phyloP scores from a whole-genome alignment of 2,888 invertebrate species.

The Teleiodes luculella region DNA sequence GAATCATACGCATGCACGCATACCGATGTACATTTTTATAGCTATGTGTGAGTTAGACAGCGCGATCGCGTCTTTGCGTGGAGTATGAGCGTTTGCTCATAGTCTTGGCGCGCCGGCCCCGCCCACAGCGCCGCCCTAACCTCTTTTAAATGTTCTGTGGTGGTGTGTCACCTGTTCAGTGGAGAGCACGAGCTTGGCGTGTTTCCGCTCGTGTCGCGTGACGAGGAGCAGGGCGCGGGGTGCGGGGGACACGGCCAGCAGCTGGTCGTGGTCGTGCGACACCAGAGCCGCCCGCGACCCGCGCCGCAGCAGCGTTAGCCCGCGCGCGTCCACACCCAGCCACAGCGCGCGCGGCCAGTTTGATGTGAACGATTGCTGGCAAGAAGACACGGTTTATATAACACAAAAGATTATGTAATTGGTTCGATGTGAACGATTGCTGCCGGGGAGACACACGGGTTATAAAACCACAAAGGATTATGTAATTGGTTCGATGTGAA shows the following conservation, averaged over 20 bases:
- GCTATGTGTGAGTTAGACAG: too few species aligned
- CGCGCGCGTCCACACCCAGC: constrained; percentile 95
- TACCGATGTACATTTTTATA: too few species aligned
- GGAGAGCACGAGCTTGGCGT: constrained; percentile 95
- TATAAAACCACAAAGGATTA: too few species aligned
- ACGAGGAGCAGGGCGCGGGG: constrained; percentile 95
- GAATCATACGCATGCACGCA: too few species aligned
- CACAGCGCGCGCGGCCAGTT: constrained; percentile 96
- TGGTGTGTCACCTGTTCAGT: constrained; percentile 91
- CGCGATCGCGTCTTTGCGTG: too few species aligned
- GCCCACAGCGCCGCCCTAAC: constrained; percentile 93
- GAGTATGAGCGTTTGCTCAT: constrained; percentile 64
- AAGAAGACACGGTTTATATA: neutral
- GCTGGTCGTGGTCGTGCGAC: constrained; percentile 93
- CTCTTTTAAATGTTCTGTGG: too few species aligned
- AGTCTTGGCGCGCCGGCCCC: constrained; percentile 94
- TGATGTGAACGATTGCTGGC: constrained; percentile 95
- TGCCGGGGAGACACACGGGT: too few species aligned
- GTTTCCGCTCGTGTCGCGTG: constrained; percentile 92
- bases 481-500: constrained; percentile 97
- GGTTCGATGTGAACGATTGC: constrained; percentile 97
- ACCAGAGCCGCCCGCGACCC: constrained; percentile 92
- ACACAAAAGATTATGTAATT: neutral
- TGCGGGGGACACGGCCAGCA: constrained; percentile 94
- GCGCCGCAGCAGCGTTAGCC: constrained; percentile 93